Base-by-base conservation (phyloP, 2,888 invertebrate species). In the Noctua comes region DNA sequence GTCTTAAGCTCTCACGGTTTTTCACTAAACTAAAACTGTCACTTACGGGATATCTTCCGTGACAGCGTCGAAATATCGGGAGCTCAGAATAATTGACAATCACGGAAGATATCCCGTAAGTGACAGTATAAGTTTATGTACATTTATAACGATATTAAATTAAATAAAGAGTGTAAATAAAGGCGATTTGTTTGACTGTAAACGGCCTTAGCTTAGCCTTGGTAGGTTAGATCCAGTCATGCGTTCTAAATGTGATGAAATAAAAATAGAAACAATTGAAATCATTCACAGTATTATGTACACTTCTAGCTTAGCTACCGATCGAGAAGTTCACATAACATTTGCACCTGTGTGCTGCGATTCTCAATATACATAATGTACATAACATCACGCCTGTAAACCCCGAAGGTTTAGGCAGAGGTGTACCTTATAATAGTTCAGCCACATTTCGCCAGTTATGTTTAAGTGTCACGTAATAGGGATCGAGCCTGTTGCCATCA, bases 201-300 rank as follows among this genome's bases (percentile, higher is more conserved):
- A 51, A 62, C 73, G 69, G 31, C 43, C 69, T 48, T 76, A 57
- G 48, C 11, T 46, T n/a, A 64, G 27, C 81, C 85, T 83, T 83
- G 85, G 65, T 31, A 43, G 4, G 48, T 66, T 68, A 46, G 76
- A 77, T 72, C 74, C 73, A 81, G 77, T 85, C 82, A 72, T 24
- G 71, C 79, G 65, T 85, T 69, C 79, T 36, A 68, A 64, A 36
- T 13, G 59, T 83, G 81, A 65, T 68, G 76, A 73, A 80, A 85
- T 73, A 73, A 70, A 73, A 76, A 70, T 73, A 43, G 66, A 73
- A 85, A 83, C 83, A 85, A 85, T 84, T 68, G 76, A 74, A 85
- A 54, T 64, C 36, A 70, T 74, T 75, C 75, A 76, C 73, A 79
- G 66, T 80, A 27, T 73, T 69, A 64, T 48, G 65, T 69, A 27